These are phyloP conservation scores for Nesidiocoris tenuis DNA, from an alignment of 2,888 invertebrate genomes.

Conservation along the genomic window DNA sequence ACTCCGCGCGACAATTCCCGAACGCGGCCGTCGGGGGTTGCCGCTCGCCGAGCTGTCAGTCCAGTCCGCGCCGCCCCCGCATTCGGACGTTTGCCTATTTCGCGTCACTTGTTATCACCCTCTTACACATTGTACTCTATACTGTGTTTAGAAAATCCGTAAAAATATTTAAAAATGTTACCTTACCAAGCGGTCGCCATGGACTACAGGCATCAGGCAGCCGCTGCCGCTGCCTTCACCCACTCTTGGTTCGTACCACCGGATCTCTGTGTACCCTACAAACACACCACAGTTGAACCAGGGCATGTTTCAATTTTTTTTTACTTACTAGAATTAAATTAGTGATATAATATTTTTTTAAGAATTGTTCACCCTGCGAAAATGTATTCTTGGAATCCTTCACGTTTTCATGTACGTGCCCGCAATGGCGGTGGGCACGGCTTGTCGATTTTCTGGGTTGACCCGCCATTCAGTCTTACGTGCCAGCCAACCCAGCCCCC, in stretches of 20 bases:
- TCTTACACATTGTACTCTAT: background rate
- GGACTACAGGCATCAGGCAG: slow-evolving; percentile 58
- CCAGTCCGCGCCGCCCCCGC: slow-evolving; percentile 35
- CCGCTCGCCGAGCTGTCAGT: slow-evolving; percentile 14
- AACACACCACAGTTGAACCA: slow-evolving; percentile 81
- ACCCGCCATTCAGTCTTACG: slow-evolving; percentile 30
- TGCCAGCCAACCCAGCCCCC: background rate
- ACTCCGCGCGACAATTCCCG: slow-evolving; percentile 42
- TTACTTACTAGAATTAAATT: slow-evolving; percentile 15
- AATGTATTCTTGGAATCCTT: no score
- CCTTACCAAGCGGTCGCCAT: slow-evolving; percentile 69
- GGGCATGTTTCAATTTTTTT: slow-evolving; percentile 66
- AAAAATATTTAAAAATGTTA: slow-evolving; percentile 62
- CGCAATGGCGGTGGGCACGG: background rate
- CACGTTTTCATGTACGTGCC: background rate
- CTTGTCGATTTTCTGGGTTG: background rate
- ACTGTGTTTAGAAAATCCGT: background rate
- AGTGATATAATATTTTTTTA: slow-evolving; percentile 4
- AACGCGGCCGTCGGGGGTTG: slow-evolving; percentile 34
- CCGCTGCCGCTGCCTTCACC: slow-evolving; percentile 82
- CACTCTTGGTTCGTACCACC: slow-evolving; percentile 94
- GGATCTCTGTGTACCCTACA: slow-evolving; percentile 88
- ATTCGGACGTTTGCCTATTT: background rate
- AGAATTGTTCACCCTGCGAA: no score
- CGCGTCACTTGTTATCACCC: background rate